Base-by-base conservation (phyloP, 2,797 vertebrate genomes). In the Galagoides demidoff region DNA sequence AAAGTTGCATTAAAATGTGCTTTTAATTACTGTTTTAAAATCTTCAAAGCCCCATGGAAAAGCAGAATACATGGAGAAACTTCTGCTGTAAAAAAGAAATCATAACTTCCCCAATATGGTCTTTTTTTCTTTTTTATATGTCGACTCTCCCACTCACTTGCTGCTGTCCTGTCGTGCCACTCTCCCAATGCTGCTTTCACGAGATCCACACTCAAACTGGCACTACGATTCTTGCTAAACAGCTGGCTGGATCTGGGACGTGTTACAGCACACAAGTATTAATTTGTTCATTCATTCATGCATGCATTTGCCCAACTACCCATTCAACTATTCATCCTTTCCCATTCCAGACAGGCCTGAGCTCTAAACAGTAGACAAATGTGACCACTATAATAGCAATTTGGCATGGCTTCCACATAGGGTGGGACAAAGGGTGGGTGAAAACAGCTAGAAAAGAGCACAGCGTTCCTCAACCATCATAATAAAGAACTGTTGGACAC, bases 61-160 rank as follows among this genome's bases (percentile, higher is more conserved):
- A 66, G 85, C 81, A 92, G 94, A 87, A 6, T 37, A 49, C 17
- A 17, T 4, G 29, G 52, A 76, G 8, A 93, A 83, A 43, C 2
- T 37, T 84, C 76, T 16, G 22, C n/a, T 71, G 92, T 95, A 96
- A 97, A 85, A 84, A 91, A 97, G 92, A 95, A 94, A 55, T 29
- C 83, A 92, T n/a, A 73, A 77, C 82, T 70, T 86, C 25, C 6
- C 49, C 25, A 31, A 17, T 5, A 57, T 39, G 19, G 12, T 91
- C 61, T 22, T 49, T 45, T 52, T 31, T 19, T 83, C 61, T 71
- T 52, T 71, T 8, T 45, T 16, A 0, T n/a, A 0, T 23, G 2
- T 61, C 63, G 78, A 9, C 59, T 93, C 43, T 39, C 14, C 34
- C 19, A 29, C 29, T 95, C 43, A 81, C 23, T 52, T 27, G n/a